These are phyloP conservation scores for Platichthys flesus DNA, from an alignment of 2,113 vertebrate species.

Conservation along the genomic window DNA sequence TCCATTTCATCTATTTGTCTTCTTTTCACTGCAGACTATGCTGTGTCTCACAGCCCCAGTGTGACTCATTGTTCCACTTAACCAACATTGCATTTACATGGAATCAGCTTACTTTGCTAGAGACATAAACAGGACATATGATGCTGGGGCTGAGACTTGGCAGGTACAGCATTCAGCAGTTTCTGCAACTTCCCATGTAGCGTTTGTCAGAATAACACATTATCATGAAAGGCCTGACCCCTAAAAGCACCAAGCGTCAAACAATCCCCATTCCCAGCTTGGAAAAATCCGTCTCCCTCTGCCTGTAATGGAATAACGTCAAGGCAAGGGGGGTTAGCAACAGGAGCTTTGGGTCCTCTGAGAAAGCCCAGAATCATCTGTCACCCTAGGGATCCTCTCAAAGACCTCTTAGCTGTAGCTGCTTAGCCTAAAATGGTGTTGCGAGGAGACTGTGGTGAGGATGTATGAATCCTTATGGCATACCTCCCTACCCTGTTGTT, in stretches of 20 bases:
- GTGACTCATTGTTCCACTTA: background rate
- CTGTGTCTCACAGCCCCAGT: too few species aligned
- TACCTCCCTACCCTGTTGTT: background rate
- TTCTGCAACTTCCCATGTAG: background rate
- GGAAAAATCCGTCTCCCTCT: slow-evolving; percentile 19
- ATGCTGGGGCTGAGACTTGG: background rate
- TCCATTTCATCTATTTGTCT: too few species aligned
- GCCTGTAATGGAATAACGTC: slow-evolving; percentile 19
- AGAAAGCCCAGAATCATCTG: slow-evolving; percentile 18
- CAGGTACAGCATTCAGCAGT: background rate
- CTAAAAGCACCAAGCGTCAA: slow-evolving; percentile 40
- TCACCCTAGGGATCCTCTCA: slow-evolving; percentile 14
- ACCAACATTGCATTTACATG: background rate
- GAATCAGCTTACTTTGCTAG: background rate
- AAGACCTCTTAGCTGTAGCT: background rate
- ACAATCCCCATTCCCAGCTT: slow-evolving; percentile 18
- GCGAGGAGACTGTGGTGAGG: background rate
- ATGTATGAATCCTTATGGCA: background rate
- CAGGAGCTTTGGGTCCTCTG: slow-evolving; percentile 7
- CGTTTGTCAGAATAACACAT: slow-evolving; percentile 13
- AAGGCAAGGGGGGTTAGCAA: background rate
- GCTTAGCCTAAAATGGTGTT: slow-evolving; percentile 21
- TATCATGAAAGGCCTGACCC: background rate
- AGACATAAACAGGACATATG: background rate
- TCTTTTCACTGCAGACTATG: too few species aligned